Percentiles rank a stretch among this genome's conserved stretches.
These are phyloP conservation scores for Coenonympha arcania DNA, from an alignment of 2,888 invertebrate species.

Conservation along the genomic window DNA sequence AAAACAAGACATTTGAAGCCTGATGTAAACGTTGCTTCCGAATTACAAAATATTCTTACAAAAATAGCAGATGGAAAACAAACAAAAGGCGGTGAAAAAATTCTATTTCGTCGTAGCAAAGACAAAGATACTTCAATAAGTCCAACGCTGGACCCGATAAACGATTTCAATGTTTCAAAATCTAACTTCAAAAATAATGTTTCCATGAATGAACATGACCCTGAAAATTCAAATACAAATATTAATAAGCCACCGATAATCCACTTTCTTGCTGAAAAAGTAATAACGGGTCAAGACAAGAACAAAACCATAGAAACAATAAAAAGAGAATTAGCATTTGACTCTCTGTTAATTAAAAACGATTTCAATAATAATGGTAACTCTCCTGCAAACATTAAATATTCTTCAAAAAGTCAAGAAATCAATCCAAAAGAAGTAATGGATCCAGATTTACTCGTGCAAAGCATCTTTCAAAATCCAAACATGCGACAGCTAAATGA, in stretches of 20 bases:
- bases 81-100: neutral
- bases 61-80: neutral
- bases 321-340: slow-evolving; percentile 19
- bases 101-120: neutral
- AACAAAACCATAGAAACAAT: slow-evolving; percentile 14
- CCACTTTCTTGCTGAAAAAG: slow-evolving; percentile 8
- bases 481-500: neutral
- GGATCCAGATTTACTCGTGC: too few species aligned
- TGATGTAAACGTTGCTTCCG: neutral
- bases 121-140: neutral
- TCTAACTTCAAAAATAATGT: neutral
- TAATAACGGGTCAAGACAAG: slow-evolving; percentile 1
- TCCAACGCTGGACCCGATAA: neutral
- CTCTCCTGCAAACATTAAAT: neutral
- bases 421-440: neutral
- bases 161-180: neutral
- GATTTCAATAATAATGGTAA: neutral
- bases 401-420: neutral
- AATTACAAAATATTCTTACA: neutral
- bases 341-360: slow-evolving; percentile 18
- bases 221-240: too few species aligned
- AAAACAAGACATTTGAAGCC: neutral
- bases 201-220: neutral
- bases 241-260: neutral
- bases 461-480: neutral